Base-by-base conservation (phyloP, 2,888 invertebrate species). In the Eristalis pertinax region DNA sequence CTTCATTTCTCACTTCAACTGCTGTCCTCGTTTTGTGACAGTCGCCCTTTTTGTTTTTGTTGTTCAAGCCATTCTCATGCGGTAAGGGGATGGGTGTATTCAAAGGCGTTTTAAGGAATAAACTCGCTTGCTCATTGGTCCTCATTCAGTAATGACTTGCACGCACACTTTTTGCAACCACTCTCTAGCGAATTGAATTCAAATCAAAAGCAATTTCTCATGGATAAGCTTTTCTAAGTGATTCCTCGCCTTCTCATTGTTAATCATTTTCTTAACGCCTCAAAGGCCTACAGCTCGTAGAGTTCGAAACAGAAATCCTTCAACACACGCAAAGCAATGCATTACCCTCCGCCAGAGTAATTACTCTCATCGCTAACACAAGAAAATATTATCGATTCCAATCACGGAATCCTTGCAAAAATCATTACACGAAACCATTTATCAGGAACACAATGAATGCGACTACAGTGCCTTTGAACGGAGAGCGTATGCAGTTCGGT, bases 331-430 rank as follows among this genome's bases (percentile, higher is more conserved):
- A 60, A 60, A 24, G 58, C 60, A 60, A 24, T 50, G 50, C 50
- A 19, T 19, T 22, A 19, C 19, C 8, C 50, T 19, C 50, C n/a
- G 10, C 4, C 19, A 50, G 38, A 38, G 38, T 13, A 13, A 38
- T 32, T 32, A 32, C n/a, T 43, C 43, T 43, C 50, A 50, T 60
- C 60, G 11, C 60, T 60, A 26, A 60, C 60, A 72, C 41, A 43
- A 67, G 35, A 50, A 58, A 50, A 63, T 29, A 62, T 73, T 62
- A 73, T 68, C 58, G 73, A 80, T 80, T 74, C 80, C 1, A 5
- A 56, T 80, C 80, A 80, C 80, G 80, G n/a, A 68, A 62, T 68
- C 19, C 65, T 73, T 80, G 67, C 67, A 67, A 76, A 65, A 68
- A 67, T 62, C 68, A 76, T 76, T 68, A 62, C 76, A 76, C 67